A percentile compares a stretch with the other conserved stretches of the same genome.
phyloP scores from a whole-genome alignment of 2,888 invertebrate genomes.

The Microplitis deprimator region DNA sequence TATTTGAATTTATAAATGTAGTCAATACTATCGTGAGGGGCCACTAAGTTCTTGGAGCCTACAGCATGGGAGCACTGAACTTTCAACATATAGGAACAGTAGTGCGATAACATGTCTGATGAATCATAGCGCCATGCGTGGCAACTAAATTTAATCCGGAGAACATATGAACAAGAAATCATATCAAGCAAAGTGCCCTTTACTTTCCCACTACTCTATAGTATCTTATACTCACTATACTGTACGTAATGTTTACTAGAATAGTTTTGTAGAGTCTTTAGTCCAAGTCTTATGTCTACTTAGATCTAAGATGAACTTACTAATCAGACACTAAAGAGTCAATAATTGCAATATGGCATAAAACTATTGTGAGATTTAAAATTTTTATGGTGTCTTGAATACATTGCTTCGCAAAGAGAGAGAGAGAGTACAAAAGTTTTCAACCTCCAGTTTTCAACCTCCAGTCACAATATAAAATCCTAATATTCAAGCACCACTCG shows the following conservation, averaged over 20 bases:
- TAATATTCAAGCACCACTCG: constrained; percentile 62
- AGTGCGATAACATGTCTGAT: constrained; percentile 12
- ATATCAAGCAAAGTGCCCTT: constrained; percentile 13
- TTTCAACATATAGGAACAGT: background rate
- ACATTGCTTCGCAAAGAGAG: background rate
- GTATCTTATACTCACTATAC: background rate
- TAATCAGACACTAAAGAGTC: too few relatives aligned
- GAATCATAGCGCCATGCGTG: constrained; percentile 51
- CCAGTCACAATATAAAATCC: constrained; percentile 51
- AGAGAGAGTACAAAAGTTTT: constrained; percentile 9
- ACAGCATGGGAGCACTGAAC: too few relatives aligned
- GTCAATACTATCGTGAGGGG: too few relatives aligned
- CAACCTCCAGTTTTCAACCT: constrained; percentile 51
- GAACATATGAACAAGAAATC: constrained; percentile 42
- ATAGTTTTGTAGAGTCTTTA: background rate
- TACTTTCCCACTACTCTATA: background rate
- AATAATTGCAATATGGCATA: too few relatives aligned
- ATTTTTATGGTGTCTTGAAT: constrained; percentile 15
- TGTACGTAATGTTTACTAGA: background rate
- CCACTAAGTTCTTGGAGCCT: constrained; percentile 16
- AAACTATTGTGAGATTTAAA: background rate
- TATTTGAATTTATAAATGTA: too few relatives aligned
- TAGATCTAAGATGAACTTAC: too few relatives aligned
- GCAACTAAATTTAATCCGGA: constrained; percentile 51
- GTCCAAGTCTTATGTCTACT: too few relatives aligned